A percentile compares a stretch with the other conserved stretches of the same genome.
Evolutionary conservation across 2,113 vertebrate genomes (phyloP).

Genomic region (Bufo bufo): DNA sequence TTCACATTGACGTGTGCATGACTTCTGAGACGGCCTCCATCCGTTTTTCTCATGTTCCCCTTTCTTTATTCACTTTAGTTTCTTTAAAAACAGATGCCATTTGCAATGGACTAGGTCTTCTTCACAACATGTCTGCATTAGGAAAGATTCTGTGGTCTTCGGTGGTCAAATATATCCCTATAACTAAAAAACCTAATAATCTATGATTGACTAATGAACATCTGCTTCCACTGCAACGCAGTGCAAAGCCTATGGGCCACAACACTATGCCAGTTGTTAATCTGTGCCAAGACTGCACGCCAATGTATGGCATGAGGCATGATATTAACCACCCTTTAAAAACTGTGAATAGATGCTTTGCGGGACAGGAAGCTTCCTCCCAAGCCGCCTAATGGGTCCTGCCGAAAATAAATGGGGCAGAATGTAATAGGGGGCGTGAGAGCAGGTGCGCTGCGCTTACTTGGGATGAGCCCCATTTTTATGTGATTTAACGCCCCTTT

Average conservation of each 20-base stretch:
- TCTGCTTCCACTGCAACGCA: neutral
- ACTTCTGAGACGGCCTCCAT: neutral
- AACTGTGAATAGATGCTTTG: neutral
- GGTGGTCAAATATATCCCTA: neutral
- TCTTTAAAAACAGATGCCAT: neutral
- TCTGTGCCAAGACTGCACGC: neutral
- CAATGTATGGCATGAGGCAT: neutral
- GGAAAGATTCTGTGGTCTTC: neutral
- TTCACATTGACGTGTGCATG: neutral
- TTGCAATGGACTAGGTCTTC: neutral
- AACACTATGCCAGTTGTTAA: neutral
- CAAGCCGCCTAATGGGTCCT: constrained; percentile 15
- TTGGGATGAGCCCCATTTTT: constrained; percentile 36
- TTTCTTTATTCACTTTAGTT: neutral
- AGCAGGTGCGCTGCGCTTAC: constrained; percentile 52
- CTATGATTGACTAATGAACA: neutral
- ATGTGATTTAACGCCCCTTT: constrained; percentile 49
- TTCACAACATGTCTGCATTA: neutral
- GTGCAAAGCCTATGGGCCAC: neutral
- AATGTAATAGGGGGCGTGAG: constrained; percentile 29
- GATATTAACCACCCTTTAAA: neutral
- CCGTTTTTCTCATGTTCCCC: neutral
- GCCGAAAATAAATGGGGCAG: constrained; percentile 23
- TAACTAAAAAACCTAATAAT: neutral
- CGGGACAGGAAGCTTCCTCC: constrained; percentile 10